Base-by-base conservation (phyloP, 92 coral and sea anemone species). In the Galaxea fascicularis region DNA sequence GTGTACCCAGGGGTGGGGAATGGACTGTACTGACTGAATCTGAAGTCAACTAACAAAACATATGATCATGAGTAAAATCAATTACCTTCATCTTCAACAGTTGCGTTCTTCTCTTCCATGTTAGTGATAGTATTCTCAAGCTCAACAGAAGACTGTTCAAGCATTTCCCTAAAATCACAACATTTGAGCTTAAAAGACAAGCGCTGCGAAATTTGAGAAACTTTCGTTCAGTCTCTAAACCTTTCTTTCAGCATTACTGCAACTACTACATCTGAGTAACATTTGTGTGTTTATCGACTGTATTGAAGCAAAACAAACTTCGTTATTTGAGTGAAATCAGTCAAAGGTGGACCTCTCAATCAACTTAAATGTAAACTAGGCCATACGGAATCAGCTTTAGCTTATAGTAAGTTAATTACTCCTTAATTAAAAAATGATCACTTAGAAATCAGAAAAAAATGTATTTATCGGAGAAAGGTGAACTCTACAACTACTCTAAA, bases 131-230 rank as follows among this genome's bases (percentile, higher is more conserved):
- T 97, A 79, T 88, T 88, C 71, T 94, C 97, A 53, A 97, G 89
- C 62, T 97, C 98, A 71, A 78, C 92, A 60, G 95, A 91, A 17
- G 99, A 97, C 73, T 97, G 98, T 60, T 97, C 97, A 74, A 97
- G 66, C 99, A 97, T 97, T 63, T 92, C 98, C 81, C 99, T 97
- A 64, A 54, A 54, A 72, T 26, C 21, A 24, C 25, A 49, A 51
- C 62, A 73, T 41, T 58, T 20, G 18, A 15, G 73, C 47, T 30
- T 67, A 31, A 21, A 60, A 10, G 12, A 17, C 41, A 35, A 35
- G 41, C 41, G 3, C 6, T 35, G 6, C 6, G 41, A 35, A 35
- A 35, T 6, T 35, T 2, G 41, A 2, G 41, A 35, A 6, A 6
- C 41, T 35, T 35, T 35, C 6, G 41, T 2, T 35, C 41, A 35